A percentile compares a stretch with the other conserved stretches of the same genome.
phyloP scores from a whole-genome alignment of 2,113 vertebrate species.

The Deroptyus accipitrinus region DNA sequence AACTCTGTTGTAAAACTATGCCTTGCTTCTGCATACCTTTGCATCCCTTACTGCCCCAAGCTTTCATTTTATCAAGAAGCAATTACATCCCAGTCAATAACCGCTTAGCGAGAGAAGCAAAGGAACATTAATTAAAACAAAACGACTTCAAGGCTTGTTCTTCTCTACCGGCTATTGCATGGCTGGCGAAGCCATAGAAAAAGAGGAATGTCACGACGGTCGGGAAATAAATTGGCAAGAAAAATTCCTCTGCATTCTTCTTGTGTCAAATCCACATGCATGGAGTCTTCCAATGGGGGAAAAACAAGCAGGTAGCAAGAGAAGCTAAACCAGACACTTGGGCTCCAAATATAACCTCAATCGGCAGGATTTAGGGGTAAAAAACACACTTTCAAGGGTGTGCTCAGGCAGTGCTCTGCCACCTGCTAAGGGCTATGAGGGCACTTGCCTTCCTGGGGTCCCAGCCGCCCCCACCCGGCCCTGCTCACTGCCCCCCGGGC shows the following conservation, averaged over 20 bases:
- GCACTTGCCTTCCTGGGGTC: not conserved
- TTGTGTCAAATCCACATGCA: not conserved
- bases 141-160: not conserved
- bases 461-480: not conserved
- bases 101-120: not conserved
- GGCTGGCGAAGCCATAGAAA: not conserved
- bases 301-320: not conserved
- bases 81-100: slow-evolving; percentile 39
- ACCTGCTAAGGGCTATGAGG: not conserved
- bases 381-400: accelerated
- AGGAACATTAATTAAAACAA: not conserved
- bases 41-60: not conserved
- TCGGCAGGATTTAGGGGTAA: accelerated
- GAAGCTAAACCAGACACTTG: accelerated
- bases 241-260: not conserved
- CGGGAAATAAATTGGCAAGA: not conserved
- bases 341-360: accelerated
- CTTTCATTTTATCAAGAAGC: not conserved
- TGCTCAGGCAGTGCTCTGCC: not conserved
- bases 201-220: not conserved
- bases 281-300: accelerated
- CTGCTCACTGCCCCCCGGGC: not conserved
- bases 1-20: not conserved
- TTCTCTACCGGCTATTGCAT: not conserved
- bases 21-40: not conserved